phyloP scores from a whole-genome alignment of 2,888 invertebrate genomes.

The Synanthedon tipuliformis region DNA sequence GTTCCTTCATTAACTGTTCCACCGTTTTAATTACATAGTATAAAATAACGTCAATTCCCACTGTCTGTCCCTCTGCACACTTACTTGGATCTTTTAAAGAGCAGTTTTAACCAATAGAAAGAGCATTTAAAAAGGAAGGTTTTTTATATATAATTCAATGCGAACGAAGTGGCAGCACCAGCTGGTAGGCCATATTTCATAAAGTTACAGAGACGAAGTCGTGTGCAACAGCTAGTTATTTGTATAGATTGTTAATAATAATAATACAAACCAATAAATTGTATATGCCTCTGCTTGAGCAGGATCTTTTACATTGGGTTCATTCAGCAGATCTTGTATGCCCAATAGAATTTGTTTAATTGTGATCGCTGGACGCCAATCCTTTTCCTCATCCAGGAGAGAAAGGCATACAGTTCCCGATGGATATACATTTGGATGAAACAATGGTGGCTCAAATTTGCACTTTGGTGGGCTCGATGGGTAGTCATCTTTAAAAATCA shows the following conservation, averaged over 20 bases:
- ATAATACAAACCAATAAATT: conserved; percentile 76
- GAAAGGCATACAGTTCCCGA: conserved; percentile 95
- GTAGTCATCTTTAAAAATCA: conserved; percentile 99
- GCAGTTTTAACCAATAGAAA: too few species aligned
- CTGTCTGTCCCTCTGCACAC: too few species aligned
- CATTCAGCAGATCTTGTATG: conserved; percentile 96
- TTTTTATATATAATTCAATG: too few species aligned
- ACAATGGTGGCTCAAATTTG: conserved; percentile 98
- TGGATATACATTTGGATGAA: conserved; percentile 95
- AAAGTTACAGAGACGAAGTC: too few species aligned
- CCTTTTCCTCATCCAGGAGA: conserved; percentile 96
- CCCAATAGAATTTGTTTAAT: conserved; percentile 98
- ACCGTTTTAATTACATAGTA: too few species aligned
- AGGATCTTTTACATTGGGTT: conserved; percentile 98
- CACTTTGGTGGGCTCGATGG: conserved; percentile 99
- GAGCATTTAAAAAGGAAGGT: too few species aligned
- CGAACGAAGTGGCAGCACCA: too few species aligned
- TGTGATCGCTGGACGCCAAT: conserved; percentile 98
- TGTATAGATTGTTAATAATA: background rate
- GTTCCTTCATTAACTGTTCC: too few species aligned
- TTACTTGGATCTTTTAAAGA: too few species aligned
- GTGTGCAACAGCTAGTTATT: too few species aligned
- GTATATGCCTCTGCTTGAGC: conserved; percentile 99
- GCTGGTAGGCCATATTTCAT: too few species aligned
- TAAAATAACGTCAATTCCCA: too few species aligned